A percentile compares a stretch with the other conserved stretches of the same genome.
These are phyloP conservation scores for Aptenodytes forsteri DNA, from an alignment of 2,113 vertebrate genomes.

Conservation along the genomic window DNA sequence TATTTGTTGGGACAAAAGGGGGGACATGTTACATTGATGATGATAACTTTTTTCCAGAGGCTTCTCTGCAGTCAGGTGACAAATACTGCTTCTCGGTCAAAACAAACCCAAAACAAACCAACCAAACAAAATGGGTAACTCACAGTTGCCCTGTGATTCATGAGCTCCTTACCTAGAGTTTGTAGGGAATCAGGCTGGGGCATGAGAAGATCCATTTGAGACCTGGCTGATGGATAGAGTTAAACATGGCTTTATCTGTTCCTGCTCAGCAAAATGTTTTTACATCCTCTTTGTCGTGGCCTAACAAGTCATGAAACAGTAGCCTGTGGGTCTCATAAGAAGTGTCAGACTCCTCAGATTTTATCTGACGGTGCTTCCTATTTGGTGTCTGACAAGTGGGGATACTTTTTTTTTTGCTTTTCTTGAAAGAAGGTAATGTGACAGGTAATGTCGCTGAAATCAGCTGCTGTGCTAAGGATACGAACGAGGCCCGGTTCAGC, in stretches of 20 bases:
- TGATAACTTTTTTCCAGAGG: background rate
- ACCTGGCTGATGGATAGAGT: background rate
- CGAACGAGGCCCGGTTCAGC: background rate
- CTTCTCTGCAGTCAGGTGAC: background rate
- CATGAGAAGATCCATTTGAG: background rate
- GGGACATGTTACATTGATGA: background rate
- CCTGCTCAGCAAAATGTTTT: background rate
- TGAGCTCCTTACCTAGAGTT: background rate
- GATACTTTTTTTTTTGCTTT: background rate
- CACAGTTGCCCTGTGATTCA: background rate
- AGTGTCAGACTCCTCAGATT: background rate
- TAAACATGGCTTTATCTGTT: background rate
- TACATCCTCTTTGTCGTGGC: accelerated
- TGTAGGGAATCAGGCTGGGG: background rate
- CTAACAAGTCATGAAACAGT: background rate
- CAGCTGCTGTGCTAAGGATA: background rate
- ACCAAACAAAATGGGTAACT: background rate
- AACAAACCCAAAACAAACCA: background rate
- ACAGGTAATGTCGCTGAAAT: background rate
- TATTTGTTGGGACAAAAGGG: background rate
- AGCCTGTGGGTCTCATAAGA: background rate
- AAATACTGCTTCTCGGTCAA: background rate
- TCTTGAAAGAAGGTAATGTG: background rate
- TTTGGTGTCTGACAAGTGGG: background rate
- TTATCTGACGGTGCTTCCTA: background rate